Evolutionary conservation across 2,113 vertebrate genomes (phyloP), one percentile per base, ranked within the genome.

Genomic region (Podarcis raffonei): DNA sequence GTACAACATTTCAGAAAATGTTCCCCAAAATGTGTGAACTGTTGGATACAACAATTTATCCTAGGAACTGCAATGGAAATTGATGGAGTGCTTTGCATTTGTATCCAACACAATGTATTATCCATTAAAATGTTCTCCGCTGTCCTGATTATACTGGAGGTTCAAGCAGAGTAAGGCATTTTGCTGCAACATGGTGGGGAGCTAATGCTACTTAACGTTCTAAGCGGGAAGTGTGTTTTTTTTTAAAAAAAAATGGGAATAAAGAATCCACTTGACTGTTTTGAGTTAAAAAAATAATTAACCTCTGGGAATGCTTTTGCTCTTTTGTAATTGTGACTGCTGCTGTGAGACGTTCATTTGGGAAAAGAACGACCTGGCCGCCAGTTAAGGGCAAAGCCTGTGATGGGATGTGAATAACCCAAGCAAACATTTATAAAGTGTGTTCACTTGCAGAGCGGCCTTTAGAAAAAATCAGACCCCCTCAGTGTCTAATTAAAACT

Each of bases 401-500:
- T 42, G 35, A 85, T n/a, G 62, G 66, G 87, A 92, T 83, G 27
- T 84, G 87, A 92, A 83, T 84, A 80, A 78, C 27, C 4, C 11
- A 85, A 79, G 42, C 9, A 91, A 85, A 89, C 42, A 59, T 90
- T 84, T 66, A 66, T 90, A 71, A 83, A 59, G 30, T 39, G 32
- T 15, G 69, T 25, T 81, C 75, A 89, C 0, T 79, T 88, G 18
- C 77, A 71, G 35, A 86, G 30, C 27, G 85, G 89, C 85, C 37
- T 79, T 85, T 90, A 87, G 76, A 59, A 86, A 83, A 83, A 89
- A 86, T 79, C 76, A 88, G 37, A 1, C 23, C 53, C 86, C 53
- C 75, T 30, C 68, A 90, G n/a, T 65, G 65, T 91, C 81, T 90
- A 90, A 92, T 91, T 92, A 91, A 90, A 94, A 53, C 35, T 90